phyloP scores from a whole-genome alignment of 1,140 invertebrate species.

The Lineus longissimus region DNA sequence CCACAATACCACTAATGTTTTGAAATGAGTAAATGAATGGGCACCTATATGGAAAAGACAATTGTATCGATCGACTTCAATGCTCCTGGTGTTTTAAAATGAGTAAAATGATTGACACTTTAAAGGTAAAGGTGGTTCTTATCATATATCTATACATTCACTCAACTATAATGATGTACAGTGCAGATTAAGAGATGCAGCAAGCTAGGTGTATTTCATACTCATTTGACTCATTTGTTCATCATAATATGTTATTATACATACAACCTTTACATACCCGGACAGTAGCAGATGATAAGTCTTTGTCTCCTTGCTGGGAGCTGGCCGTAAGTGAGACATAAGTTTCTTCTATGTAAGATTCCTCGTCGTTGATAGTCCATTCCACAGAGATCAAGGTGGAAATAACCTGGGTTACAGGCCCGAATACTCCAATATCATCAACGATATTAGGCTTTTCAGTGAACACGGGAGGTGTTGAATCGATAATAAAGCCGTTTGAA shows the following conservation, averaged over 20 bases:
- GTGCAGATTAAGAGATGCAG: too few species aligned
- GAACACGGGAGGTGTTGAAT: constrained; percentile 16
- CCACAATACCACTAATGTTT: too few species aligned
- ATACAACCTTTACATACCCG: constrained; percentile 16
- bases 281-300: constrained; percentile 19
- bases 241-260: not conserved
- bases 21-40: too few species aligned
- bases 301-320: constrained; percentile 18
- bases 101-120: too few species aligned
- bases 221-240: too few species aligned
- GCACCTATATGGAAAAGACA: too few species aligned
- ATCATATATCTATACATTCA: too few species aligned
- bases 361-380: constrained; percentile 20
- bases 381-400: constrained; percentile 19
- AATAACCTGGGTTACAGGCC: constrained; percentile 9
- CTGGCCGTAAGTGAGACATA: constrained; percentile 25
- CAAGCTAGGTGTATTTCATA: too few species aligned
- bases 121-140: too few species aligned
- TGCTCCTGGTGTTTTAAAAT: too few species aligned
- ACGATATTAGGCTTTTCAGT: constrained; percentile 11
- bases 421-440: not conserved
- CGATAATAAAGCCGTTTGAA: constrained; percentile 28
- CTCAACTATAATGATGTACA: too few species aligned
- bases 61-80: too few species aligned
- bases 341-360: constrained; percentile 25